phyloP scores from a whole-genome alignment of 2,888 invertebrate species.

The Chrysolina haemoptera region DNA sequence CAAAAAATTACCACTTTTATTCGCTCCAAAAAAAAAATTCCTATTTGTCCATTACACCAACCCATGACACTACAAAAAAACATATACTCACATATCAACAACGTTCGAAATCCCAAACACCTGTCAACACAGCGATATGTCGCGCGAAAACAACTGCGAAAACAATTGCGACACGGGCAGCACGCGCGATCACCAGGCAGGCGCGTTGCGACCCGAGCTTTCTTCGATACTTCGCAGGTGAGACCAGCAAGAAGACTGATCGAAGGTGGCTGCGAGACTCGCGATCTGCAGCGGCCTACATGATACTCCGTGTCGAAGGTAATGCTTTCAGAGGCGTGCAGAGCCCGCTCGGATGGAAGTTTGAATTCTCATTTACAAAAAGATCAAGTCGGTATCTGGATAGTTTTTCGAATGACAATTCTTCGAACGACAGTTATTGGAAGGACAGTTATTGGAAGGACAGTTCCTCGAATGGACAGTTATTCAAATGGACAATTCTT shows the following conservation, averaged over 20 bases:
- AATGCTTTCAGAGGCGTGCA: slow-evolving; percentile 43
- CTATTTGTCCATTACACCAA: not conserved
- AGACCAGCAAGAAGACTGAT: slow-evolving; percentile 63
- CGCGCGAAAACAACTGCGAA: not conserved
- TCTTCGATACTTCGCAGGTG: slow-evolving; percentile 59
- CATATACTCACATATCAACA: slow-evolving; percentile 10
- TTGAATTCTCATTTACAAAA: too few relatives aligned
- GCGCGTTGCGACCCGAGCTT: slow-evolving; percentile 45
- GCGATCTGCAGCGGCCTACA: slow-evolving; percentile 62
- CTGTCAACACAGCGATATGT: not conserved
- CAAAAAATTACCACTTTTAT: too few relatives aligned
- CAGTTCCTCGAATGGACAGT: too few relatives aligned
- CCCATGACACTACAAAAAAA: not conserved
- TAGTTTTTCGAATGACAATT: too few relatives aligned
- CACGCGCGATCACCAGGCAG: slow-evolving; percentile 47
- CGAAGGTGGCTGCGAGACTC: slow-evolving; percentile 57
- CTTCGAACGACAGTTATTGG: too few relatives aligned
- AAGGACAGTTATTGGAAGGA: too few relatives aligned
- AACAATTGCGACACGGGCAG: slow-evolving; percentile 52
- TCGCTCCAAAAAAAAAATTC: too few relatives aligned
- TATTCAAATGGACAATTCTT: too few relatives aligned
- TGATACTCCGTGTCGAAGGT: slow-evolving; percentile 58
- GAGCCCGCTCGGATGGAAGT: not conserved
- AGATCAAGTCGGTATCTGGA: too few relatives aligned
- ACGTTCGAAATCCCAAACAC: not conserved